Evolutionary conservation across 2,888 invertebrate species (phyloP), one percentile per base, ranked within the genome.

Genomic region (Epirrita christyi): DNA sequence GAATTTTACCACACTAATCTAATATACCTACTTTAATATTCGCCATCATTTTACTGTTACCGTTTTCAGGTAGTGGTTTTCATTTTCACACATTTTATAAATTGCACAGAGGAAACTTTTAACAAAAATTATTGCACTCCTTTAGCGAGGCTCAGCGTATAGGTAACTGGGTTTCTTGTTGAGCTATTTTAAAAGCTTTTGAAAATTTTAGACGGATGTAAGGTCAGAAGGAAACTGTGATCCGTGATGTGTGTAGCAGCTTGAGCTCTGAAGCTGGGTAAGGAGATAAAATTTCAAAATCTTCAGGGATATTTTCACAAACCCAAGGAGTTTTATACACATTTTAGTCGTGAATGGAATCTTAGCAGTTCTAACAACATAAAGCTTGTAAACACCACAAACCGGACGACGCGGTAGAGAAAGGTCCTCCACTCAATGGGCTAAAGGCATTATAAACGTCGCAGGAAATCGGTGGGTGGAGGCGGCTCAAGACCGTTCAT

Each of bases 111-210:
- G 78, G 79, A 83, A 82, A 79, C 78, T 73, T 75, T 79, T 76
- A 73, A 66, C 66, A 71, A 75, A 80, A 84, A 78, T 81, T 77
- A 83, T 78, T 72, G 74, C 72, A 62, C 71, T 68, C 66, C 55
- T 63, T 66, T 66, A 61, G 53, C 42, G 61, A 61, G 67, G 66
- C 69, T 68, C 63, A 77, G 73, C 70, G 66, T 76, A 75, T 78
- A 71, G 74, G 71, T 76, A 74, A 56, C 65, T 65, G 66, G 67
- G 70, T 72, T 71, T 64, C 62, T 64, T 66, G 68, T 70, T 59
- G 65, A 75, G 72, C 75, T 72, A 70, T 73, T 78, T 79, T 75
- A 78, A 80, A 80, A 76, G 78, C 76, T 78, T 75, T 71, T 44
- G 43, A 59, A 47, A 59, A 51, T 47, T 55, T 51, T 42, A 36